A percentile compares a stretch with the other conserved stretches of the same genome.
Conservation (phyloP, 2,888 invertebrate species). For the Ophioninae sp. region DNA sequence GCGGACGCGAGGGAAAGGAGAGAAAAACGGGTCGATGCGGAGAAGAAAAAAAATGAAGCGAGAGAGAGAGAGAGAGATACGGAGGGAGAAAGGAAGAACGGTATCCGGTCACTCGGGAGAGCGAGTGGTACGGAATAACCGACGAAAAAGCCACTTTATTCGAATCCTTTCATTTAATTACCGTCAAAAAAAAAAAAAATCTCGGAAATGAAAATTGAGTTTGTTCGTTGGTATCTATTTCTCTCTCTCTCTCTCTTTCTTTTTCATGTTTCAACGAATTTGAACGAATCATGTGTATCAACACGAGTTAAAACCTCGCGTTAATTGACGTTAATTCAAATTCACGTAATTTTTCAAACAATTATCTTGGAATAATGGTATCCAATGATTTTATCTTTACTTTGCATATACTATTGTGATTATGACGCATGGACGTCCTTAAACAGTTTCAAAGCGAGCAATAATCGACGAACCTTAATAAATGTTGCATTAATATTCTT, state of each 20-base stretch:
- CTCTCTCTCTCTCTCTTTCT: neutral
- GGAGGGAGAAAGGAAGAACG: conserved; percentile 32
- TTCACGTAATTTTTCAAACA: too few relatives aligned
- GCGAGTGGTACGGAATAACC: conserved; percentile 22
- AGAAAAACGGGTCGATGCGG: conserved; percentile 37
- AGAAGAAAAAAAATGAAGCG: conserved; percentile 17
- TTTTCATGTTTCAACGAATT: too few relatives aligned
- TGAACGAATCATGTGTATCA: too few relatives aligned
- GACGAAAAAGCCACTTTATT: conserved; percentile 41
- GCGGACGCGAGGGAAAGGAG: conserved; percentile 35
- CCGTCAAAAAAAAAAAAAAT: conserved; percentile 44
- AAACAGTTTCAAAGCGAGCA: too few relatives aligned
- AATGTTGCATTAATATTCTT: too few relatives aligned
- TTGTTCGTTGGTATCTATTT: neutral
- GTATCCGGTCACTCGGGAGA: conserved; percentile 55
- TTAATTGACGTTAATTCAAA: too few relatives aligned
- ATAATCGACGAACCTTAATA: too few relatives aligned
- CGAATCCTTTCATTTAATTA: conserved; percentile 46
- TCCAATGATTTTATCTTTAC: too few relatives aligned
- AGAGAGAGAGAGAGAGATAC: conserved; percentile 15
- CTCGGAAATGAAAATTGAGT: conserved; percentile 33
- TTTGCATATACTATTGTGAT: too few relatives aligned
- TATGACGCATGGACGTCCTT: too few relatives aligned
- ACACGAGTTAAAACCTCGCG: too few relatives aligned
- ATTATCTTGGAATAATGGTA: too few relatives aligned